phyloP scores from a whole-genome alignment of 2,113 vertebrate species.

The Alces alces region DNA sequence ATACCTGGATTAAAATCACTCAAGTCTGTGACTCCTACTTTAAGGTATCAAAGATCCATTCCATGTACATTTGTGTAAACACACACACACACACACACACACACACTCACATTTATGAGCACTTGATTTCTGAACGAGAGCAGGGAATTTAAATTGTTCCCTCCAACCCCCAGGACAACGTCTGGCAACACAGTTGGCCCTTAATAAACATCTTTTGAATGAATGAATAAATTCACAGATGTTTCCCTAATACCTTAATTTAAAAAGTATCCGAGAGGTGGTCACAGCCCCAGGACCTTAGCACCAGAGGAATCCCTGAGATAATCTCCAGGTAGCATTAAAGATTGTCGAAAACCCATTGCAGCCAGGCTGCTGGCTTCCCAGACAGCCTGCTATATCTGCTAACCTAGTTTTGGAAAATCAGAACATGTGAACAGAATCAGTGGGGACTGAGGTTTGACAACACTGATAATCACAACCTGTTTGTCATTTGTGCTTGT shows the following conservation, averaged over 20 bases:
- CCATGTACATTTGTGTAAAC: background rate
- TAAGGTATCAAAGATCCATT: background rate
- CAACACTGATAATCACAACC: background rate
- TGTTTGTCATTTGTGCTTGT: conserved; percentile 46
- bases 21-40: background rate
- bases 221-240: conserved; percentile 21
- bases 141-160: background rate
- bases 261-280: background rate
- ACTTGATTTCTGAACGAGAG: background rate
- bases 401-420: background rate
- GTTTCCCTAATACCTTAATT: conserved; percentile 9
- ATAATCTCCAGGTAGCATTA: background rate
- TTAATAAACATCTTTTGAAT: conserved; percentile 41
- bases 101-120: background rate
- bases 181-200: background rate
- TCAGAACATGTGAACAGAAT: background rate
- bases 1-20: background rate
- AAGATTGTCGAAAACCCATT: background rate
- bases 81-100: background rate
- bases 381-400: background rate
- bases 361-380: background rate
- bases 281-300: background rate
- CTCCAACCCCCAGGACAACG: background rate
- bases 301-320: background rate
- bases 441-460: background rate